Conservation (phyloP, 2,888 invertebrate genomes). For the Lissocephala sabroskyi region DNA sequence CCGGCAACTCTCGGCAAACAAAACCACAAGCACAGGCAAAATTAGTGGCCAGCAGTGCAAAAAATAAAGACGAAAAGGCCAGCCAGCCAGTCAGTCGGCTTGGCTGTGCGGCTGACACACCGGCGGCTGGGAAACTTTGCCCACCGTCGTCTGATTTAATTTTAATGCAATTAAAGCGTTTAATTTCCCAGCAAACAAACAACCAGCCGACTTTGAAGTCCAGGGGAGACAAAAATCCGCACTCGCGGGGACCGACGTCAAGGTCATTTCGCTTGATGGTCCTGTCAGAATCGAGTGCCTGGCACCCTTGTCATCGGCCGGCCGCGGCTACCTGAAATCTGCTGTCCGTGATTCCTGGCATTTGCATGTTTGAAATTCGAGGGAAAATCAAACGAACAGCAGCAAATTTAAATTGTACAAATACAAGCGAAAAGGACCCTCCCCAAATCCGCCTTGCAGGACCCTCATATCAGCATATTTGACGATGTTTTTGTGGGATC, state of each 20-base stretch:
- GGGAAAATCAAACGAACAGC: too few species aligned
- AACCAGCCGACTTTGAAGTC: slow-evolving; percentile 11
- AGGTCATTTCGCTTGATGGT: too few species aligned
- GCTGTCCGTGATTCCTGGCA: too few species aligned
- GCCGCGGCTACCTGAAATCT: too few species aligned
- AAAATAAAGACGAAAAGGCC: slow-evolving; percentile 2
- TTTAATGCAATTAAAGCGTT: slow-evolving; percentile 61
- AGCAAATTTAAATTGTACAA: slow-evolving; percentile 27
- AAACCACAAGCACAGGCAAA: slow-evolving; percentile 63
- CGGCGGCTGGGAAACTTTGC: slow-evolving; percentile 57
- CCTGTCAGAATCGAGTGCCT: too few species aligned
- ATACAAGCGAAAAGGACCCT: slow-evolving; percentile 22
- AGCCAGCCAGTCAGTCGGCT: too few species aligned
- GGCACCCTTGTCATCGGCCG: too few species aligned
- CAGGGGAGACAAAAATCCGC: too few species aligned
- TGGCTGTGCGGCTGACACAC: too few species aligned
- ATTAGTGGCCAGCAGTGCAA: slow-evolving; percentile 34
- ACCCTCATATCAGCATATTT: neutral
- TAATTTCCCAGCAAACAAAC: slow-evolving; percentile 63
- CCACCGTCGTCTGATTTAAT: slow-evolving; percentile 53
- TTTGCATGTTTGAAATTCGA: slow-evolving; percentile 56
- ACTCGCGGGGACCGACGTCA: too few species aligned
- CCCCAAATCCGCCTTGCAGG: neutral
- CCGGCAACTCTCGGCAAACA: slow-evolving; percentile 36
- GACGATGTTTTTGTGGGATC: slow-evolving; percentile 6